Evolutionary conservation across 2,113 vertebrate species (phyloP), one percentile per base, ranked within the genome.

Genomic region (Hepsetus odoe): DNA sequence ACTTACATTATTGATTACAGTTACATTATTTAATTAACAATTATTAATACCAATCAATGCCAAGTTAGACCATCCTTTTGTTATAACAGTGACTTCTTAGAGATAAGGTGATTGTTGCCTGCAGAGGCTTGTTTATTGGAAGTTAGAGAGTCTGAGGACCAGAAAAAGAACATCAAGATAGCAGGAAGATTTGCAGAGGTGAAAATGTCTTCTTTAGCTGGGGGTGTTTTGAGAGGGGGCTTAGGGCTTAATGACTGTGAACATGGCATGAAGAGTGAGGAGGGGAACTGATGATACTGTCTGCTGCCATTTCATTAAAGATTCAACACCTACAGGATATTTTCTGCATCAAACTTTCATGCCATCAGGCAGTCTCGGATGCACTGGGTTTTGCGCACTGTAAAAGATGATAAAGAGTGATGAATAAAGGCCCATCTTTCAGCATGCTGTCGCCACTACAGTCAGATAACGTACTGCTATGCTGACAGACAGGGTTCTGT

Each of bases 261-360:
- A 46, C 55, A 18, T 68, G 73, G 56, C 32, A 75, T 64, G 66
- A 81, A 62, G 58, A 55, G 51, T 62, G 20, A 13, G 33, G 22
- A 72, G 76, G 56, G 67, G 72, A 3, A 72, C 69, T 84, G 85
- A 84, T 82, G 81, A 89, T 74, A 74, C 79, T n/a, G 58, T 81
- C 65, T 81, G 65, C 82, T 75, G 56, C 76, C 80, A 78, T 82
- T 80, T 40, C 71, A 88, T 91, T 88, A 90, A 91, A 90, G 87
- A 88, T 91, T 83, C 88, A 91, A 82, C 70, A 69, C 81, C 74
- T 75, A 88, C 85, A 88, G 85, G 88, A 91, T 88, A 88, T 89
- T 91, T 92, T 89, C 85, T 44, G 22, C 87, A 89, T 92, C 86
- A 89, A 90, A 90, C 85, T 89, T 91, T 90, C 83, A 88, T 88